Evolutionary conservation across 2,888 invertebrate species (phyloP).

Genomic region (Drosophila gaucha): DNA sequence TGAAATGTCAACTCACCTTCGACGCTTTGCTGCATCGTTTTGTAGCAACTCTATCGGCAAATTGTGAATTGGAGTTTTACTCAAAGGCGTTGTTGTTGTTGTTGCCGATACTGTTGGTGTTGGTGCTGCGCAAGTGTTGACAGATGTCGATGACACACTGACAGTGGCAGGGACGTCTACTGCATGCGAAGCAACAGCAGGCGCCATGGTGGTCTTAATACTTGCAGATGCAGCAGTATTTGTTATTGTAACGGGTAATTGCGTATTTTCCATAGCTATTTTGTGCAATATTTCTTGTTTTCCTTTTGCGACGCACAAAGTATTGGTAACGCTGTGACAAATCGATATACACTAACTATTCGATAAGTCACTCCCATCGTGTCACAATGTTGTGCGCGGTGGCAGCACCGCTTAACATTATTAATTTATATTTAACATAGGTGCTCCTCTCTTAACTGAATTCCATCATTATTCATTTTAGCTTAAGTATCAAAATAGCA

Average conservation of each 20-base stretch:
- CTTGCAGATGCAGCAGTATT: constrained; percentile 11
- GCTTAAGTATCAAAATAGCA: not conserved
- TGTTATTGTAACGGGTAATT: constrained; percentile 29
- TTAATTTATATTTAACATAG: not conserved
- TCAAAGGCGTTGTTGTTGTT: constrained; percentile 29
- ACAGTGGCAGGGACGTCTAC: constrained; percentile 53
- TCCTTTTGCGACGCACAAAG: constrained; percentile 44
- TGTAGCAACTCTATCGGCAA: constrained; percentile 81
- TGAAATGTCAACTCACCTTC: constrained; percentile 75
- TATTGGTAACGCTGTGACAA: constrained; percentile 35
- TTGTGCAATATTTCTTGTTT: constrained; percentile 32
- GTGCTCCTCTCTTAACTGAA: not conserved
- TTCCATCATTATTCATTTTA: not conserved
- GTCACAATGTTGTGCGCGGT: not conserved
- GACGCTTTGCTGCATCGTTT: constrained; percentile 82
- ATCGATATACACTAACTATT: constrained; percentile 39
- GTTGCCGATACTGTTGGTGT: constrained; percentile 20
- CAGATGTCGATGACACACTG: constrained; percentile 60
- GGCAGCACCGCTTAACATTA: constrained; percentile 24
- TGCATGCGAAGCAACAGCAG: constrained; percentile 27
- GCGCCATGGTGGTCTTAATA: constrained; percentile 14
- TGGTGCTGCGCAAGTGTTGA: constrained; percentile 52
- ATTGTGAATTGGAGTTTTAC: constrained; percentile 57
- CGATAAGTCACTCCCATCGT: constrained; percentile 13
- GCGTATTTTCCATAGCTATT: constrained; percentile 41